Evolutionary conservation across 1,140 invertebrate species (phyloP).

Genomic region (Eriosoma lanigerum): DNA sequence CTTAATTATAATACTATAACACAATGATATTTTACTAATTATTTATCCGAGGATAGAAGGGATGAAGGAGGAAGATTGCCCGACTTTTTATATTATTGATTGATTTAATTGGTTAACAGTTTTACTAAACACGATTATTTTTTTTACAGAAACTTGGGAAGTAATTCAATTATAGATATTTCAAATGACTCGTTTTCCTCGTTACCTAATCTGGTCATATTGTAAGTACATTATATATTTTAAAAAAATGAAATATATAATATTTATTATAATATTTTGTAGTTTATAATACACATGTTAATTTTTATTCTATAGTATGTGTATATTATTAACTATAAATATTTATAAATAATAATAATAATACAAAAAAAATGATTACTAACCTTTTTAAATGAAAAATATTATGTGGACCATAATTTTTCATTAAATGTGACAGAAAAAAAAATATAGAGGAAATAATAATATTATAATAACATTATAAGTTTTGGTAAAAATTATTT

Average conservation of each 20-base stretch:
- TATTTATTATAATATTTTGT: neutral
- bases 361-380: no score
- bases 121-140: no score
- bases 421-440: neutral
- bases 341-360: no score
- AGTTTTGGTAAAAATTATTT: neutral
- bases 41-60: no score
- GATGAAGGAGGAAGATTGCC: no score
- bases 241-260: no score
- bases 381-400: neutral
- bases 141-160: constrained; percentile 69
- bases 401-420: neutral
- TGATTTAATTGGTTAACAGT: no score
- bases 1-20: no score
- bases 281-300: neutral
- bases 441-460: neutral
- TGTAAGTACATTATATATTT: constrained; percentile 65
- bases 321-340: no score
- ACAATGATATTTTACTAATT: no score
- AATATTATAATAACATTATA: neutral
- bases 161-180: constrained; percentile 67
- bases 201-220: constrained; percentile 65
- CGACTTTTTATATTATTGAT: no score
- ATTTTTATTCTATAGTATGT: neutral
- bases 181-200: constrained; percentile 65